A percentile compares a stretch with the other conserved stretches of the same genome.
phyloP scores from a whole-genome alignment of 2,113 vertebrate genomes.

The Ptyas mucosa region DNA sequence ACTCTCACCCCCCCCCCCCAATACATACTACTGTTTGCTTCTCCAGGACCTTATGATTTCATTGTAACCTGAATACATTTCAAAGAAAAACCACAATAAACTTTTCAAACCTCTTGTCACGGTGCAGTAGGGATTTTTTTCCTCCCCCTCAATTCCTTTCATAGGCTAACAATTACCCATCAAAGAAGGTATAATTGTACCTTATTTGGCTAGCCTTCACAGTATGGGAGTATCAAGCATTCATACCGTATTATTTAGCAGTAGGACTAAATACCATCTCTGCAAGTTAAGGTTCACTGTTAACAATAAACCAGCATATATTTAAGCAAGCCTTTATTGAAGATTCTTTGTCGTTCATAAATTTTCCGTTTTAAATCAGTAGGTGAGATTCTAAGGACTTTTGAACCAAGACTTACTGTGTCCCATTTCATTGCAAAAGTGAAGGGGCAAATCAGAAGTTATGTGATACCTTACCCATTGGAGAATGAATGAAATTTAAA shows the following conservation, averaged over 20 bases:
- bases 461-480: background rate
- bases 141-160: background rate
- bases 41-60: background rate
- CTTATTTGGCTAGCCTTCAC: background rate
- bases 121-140: background rate
- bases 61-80: slow-evolving; percentile 10
- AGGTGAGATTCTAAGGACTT: background rate
- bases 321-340: background rate
- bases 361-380: background rate
- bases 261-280: background rate
- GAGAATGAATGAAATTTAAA: background rate
- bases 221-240: slow-evolving; percentile 1
- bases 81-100: slow-evolving; percentile 9
- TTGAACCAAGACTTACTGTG: background rate
- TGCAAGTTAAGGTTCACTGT: background rate
- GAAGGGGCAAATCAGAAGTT: background rate
- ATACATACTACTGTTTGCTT: background rate
- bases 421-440: background rate
- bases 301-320: background rate
- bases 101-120: slow-evolving; percentile 8
- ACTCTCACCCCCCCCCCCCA: background rate
- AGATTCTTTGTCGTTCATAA: background rate
- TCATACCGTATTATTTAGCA: slow-evolving; percentile 13
- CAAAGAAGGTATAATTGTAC: slow-evolving; percentile 12
- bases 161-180: slow-evolving; percentile 6